Conservation (phyloP, 2,797 vertebrate genomes). For the Lepus townsendii region DNA sequence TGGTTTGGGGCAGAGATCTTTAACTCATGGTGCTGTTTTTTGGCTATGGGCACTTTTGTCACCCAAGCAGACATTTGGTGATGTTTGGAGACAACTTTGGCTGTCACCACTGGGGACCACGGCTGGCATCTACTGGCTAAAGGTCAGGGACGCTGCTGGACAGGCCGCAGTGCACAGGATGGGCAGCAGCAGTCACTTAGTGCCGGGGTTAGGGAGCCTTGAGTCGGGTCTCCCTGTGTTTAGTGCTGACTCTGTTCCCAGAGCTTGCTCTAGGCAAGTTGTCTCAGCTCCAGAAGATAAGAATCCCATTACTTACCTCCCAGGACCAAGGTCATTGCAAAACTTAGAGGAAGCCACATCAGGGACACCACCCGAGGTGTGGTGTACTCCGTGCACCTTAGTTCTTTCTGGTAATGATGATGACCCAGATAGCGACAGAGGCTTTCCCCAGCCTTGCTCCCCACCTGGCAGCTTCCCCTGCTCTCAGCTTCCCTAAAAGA, state of each 20-base stretch:
- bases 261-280: not conserved
- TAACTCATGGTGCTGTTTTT: not conserved
- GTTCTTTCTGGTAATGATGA: not conserved
- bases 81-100: not conserved
- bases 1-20: not conserved
- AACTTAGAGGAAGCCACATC: not conserved
- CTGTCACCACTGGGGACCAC: not conserved
- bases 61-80: not conserved
- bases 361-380: not conserved
- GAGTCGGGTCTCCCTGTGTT: accelerated
- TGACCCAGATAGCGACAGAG: no score
- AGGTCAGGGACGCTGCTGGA: not conserved
- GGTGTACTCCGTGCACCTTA: accelerated
- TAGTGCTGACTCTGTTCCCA: accelerated
- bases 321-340: no score
- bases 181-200: not conserved
- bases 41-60: not conserved
- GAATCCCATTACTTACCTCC: not conserved
- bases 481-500: not conserved
- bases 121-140: not conserved
- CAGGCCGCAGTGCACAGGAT: not conserved
- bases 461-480: not conserved
- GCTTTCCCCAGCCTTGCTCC: not conserved
- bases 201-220: not conserved
- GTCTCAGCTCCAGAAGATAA: not conserved